These are phyloP conservation scores for Brachionus calyciflorus DNA, from an alignment of 1,140 invertebrate species.

Conservation along the genomic window DNA sequence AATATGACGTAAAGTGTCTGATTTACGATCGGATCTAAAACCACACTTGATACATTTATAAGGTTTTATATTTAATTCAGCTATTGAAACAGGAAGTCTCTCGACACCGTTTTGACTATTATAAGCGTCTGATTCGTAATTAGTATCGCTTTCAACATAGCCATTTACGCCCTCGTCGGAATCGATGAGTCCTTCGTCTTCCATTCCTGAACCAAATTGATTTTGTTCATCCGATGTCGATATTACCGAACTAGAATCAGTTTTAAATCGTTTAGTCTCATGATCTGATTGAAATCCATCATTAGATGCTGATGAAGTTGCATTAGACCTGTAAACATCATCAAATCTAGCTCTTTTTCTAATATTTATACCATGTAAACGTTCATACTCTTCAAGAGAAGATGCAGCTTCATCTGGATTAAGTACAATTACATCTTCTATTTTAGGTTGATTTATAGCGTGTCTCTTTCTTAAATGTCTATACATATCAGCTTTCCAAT, in stretches of 20 bases:
- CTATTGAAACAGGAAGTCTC: constrained; percentile 20
- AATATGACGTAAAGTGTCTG: constrained; percentile 37
- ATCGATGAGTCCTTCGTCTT: neutral
- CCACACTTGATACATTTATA: constrained; percentile 35
- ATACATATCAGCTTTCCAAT: constrained; percentile 59
- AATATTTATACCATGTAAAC: neutral
- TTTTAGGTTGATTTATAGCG: neutral
- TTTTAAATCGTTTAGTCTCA: neutral
- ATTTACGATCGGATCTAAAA: constrained; percentile 18
- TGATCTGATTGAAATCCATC: neutral
- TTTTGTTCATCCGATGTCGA: constrained; percentile 19
- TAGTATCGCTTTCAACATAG: neutral
- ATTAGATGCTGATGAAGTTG: neutral
- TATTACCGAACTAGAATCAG: neutral
- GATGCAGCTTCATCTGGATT: neutral
- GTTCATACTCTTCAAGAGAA: neutral
- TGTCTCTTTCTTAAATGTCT: constrained; percentile 57
- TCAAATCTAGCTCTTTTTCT: neutral
- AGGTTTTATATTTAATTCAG: constrained; percentile 41
- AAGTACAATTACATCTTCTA: neutral
- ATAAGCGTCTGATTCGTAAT: constrained; percentile 1
- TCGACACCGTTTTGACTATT: neutral
- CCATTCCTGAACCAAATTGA: neutral
- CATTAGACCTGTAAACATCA: neutral
- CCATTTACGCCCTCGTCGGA: neutral